phyloP scores from a whole-genome alignment of 2,113 vertebrate species.

The Guaruba guarouba region DNA sequence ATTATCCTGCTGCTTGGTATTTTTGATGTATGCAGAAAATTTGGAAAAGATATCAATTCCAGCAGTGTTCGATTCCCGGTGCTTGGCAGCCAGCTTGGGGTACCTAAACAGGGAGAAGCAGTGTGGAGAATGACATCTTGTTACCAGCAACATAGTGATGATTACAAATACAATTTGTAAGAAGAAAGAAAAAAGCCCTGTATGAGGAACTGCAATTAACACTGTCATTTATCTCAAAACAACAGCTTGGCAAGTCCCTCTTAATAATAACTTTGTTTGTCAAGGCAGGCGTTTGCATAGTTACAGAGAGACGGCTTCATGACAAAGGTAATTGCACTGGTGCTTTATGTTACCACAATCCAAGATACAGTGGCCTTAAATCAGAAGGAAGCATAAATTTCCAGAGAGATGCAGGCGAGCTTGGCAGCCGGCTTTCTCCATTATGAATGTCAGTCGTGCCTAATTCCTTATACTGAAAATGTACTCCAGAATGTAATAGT shows the following conservation, averaged over 20 bases:
- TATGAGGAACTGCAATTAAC: neutral
- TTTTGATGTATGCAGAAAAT: slow-evolving; percentile 96
- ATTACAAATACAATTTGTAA: neutral
- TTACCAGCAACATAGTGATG: neutral
- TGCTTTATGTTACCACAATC: neutral
- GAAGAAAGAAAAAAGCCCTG: neutral
- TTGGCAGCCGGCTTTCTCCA: neutral
- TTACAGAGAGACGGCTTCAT: neutral
- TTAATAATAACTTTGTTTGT: neutral
- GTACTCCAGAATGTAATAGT: neutral
- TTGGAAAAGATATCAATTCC: slow-evolving; percentile 94
- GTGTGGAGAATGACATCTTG: neutral
- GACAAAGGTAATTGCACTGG: neutral
- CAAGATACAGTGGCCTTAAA: neutral
- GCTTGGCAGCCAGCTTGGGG: slow-evolving; percentile 86
- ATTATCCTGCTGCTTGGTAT: slow-evolving; percentile 86
- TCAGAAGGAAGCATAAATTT: slow-evolving; percentile 9
- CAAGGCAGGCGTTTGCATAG: neutral
- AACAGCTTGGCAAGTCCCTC: neutral
- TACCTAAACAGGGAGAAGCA: slow-evolving; percentile 77
- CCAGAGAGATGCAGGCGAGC: neutral
- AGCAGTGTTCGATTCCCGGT: slow-evolving; percentile 88
- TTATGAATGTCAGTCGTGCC: neutral
- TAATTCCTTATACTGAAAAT: neutral
- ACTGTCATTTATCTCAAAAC: neutral